Evolutionary conservation across 2,888 invertebrate genomes (phyloP).

Genomic region (Dorcus hopei): DNA sequence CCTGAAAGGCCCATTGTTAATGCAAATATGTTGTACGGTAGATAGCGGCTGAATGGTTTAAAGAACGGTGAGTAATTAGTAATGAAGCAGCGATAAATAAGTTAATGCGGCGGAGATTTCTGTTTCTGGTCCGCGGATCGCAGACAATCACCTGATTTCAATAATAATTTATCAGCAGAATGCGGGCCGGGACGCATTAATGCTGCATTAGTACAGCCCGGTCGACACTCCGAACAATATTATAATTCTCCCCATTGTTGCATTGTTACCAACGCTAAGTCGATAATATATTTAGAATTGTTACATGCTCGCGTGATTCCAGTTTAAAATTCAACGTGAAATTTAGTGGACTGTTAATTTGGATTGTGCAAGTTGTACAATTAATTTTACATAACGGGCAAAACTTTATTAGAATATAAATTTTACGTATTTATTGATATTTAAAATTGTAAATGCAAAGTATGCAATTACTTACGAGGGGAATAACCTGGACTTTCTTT

Average conservation of each 20-base stretch:
- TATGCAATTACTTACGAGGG: too few relatives aligned
- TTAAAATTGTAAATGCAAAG: too few relatives aligned
- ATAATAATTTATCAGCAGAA: conserved; percentile 15
- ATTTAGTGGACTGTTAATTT: too few relatives aligned
- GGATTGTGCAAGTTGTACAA: too few relatives aligned
- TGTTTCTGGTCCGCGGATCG: conserved; percentile 10
- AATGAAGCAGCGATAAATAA: conserved; percentile 6
- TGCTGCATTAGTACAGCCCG: conserved; percentile 2
- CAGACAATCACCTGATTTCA: conserved; percentile 13
- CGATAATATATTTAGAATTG: background rate
- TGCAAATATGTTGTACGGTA: too few relatives aligned
- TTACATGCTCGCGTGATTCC: background rate
- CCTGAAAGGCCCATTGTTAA: too few relatives aligned
- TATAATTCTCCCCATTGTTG: conserved; percentile 5
- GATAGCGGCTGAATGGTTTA: too few relatives aligned
- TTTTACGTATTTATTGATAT: too few relatives aligned
- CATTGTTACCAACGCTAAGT: background rate
- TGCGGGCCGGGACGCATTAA: background rate
- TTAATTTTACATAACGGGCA: too few relatives aligned
- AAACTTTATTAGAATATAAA: too few relatives aligned
- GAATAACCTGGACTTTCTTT: too few relatives aligned
- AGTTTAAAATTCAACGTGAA: background rate
- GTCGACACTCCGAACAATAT: background rate
- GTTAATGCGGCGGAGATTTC: conserved; percentile 3
- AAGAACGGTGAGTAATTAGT: too few relatives aligned